Evolutionary conservation across 2,888 invertebrate genomes (phyloP).

Genomic region (Autographa gamma): DNA sequence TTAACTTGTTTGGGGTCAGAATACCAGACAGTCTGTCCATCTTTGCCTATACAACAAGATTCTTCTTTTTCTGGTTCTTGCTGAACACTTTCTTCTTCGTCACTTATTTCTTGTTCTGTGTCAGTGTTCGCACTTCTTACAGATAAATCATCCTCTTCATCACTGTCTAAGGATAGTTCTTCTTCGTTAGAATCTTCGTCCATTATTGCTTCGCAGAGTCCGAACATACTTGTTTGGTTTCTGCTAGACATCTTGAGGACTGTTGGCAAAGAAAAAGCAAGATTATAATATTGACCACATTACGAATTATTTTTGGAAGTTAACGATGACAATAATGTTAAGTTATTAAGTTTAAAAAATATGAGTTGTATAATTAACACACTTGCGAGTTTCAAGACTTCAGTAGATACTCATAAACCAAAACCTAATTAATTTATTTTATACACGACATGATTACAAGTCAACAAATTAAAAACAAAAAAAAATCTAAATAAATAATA

Average conservation of each 20-base stretch:
- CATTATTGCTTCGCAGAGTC: constrained; percentile 15
- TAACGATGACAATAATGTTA: no score
- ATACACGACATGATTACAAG: no score
- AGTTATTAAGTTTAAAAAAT: no score
- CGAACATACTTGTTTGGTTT: constrained; percentile 20
- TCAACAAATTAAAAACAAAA: no score
- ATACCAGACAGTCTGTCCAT: constrained; percentile 18
- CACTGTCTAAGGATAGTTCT: neutral
- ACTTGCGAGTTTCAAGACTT: no score
- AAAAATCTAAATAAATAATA: no score
- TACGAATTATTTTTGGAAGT: no score
- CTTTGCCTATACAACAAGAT: constrained; percentile 12
- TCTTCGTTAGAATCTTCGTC: neutral
- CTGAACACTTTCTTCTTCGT: constrained; percentile 9
- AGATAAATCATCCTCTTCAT: neutral
- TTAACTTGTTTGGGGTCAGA: constrained; percentile 8
- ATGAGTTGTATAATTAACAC: no score
- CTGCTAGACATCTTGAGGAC: constrained; percentile 1
- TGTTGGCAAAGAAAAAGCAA: constrained; percentile 8
- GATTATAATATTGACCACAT: neutral
- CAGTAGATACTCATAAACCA: no score
- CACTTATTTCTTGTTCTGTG: constrained; percentile 28
- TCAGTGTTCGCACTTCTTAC: constrained; percentile 12
- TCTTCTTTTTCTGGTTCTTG: constrained; percentile 16
- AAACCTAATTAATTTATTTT: no score